Conservation (phyloP, 1,140 invertebrate genomes). For the Drosophila micromelanica region DNA sequence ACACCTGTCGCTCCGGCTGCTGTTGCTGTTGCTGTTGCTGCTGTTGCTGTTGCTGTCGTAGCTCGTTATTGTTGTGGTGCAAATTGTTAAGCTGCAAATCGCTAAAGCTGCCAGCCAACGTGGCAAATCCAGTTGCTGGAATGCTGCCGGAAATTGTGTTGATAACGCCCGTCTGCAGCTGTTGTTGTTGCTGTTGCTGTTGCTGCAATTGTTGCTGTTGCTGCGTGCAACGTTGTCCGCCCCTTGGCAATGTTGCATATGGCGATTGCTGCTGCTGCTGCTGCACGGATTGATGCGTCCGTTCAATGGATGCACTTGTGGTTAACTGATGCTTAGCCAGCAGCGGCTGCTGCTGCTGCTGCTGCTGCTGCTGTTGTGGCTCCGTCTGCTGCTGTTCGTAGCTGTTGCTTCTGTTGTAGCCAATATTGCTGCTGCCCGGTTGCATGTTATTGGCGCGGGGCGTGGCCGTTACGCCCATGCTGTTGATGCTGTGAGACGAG, state of each 20-base stretch:
- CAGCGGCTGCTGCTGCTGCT: conserved; percentile 22
- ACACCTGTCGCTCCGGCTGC: conserved; percentile 22
- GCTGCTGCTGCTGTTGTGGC: conserved; percentile 28
- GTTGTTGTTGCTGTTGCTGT: conserved; percentile 29
- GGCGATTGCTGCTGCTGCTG: conserved; percentile 58
- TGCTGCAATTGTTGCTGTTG: conserved; percentile 4
- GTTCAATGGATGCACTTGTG: conserved; percentile 73
- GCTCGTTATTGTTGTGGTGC: conserved; percentile 33
- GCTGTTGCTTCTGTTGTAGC: conserved; percentile 33
- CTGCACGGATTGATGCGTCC: conserved; percentile 33
- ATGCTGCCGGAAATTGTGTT: conserved; percentile 79
- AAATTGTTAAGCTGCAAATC: conserved; percentile 67
- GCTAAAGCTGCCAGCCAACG: conserved; percentile 43
- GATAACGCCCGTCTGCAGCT: conserved; percentile 63
- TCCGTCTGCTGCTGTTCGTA: conserved; percentile 41
- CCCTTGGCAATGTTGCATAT: conserved; percentile 74
- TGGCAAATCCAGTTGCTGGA: conserved; percentile 62
- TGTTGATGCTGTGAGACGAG: conserved; percentile 77
- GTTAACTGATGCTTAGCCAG: conserved; percentile 63
- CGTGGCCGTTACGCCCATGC: conserved; percentile 29
- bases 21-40: background rate
- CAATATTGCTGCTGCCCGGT: conserved; percentile 25
- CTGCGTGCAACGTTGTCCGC: conserved; percentile 20
- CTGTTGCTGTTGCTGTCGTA: conserved; percentile 24
- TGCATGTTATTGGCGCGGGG: conserved; percentile 30